Conservation (phyloP, 1,140 invertebrate genomes). For the Bombus superbus region DNA sequence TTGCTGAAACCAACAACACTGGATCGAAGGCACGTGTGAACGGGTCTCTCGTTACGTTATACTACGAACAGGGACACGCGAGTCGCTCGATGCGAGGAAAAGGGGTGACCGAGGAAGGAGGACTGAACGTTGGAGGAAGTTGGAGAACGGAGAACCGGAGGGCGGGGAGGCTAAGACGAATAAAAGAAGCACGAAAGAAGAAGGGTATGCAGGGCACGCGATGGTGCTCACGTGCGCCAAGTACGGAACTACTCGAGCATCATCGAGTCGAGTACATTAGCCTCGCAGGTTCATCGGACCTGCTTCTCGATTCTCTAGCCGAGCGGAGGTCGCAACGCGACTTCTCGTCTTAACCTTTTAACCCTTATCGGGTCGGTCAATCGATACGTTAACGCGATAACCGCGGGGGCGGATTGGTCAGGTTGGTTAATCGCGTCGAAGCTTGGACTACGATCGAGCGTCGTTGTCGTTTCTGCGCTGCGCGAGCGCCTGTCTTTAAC, state of each 20-base stretch:
- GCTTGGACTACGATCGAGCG: not conserved
- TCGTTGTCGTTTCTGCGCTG: too few species aligned
- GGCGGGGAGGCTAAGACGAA: slow-evolving; percentile 7
- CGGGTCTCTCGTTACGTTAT: not conserved
- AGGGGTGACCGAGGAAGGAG: slow-evolving; percentile 41
- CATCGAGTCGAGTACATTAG: slow-evolving; percentile 77
- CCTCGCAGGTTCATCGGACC: slow-evolving; percentile 81
- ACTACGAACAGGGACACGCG: too few species aligned
- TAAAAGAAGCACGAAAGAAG: slow-evolving; percentile 56
- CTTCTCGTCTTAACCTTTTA: slow-evolving; percentile 38
- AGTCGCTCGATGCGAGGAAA: not conserved
- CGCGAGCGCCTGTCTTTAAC: too few species aligned
- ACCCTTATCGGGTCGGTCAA: slow-evolving; percentile 21
- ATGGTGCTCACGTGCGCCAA: slow-evolving; percentile 79
- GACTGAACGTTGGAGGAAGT: not conserved
- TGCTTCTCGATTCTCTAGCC: slow-evolving; percentile 49
- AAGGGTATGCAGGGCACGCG: slow-evolving; percentile 80
- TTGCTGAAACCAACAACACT: slow-evolving; percentile 23
- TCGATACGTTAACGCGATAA: slow-evolving; percentile 47
- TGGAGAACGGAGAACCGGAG: slow-evolving; percentile 11
- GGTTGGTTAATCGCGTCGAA: not conserved
- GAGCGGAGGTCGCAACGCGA: not conserved
- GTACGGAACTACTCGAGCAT: slow-evolving; percentile 67
- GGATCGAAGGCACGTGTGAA: slow-evolving; percentile 33
- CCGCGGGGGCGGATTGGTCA: not conserved